These are phyloP conservation scores for Macaria notata DNA, from an alignment of 2,888 invertebrate genomes.

Conservation along the genomic window DNA sequence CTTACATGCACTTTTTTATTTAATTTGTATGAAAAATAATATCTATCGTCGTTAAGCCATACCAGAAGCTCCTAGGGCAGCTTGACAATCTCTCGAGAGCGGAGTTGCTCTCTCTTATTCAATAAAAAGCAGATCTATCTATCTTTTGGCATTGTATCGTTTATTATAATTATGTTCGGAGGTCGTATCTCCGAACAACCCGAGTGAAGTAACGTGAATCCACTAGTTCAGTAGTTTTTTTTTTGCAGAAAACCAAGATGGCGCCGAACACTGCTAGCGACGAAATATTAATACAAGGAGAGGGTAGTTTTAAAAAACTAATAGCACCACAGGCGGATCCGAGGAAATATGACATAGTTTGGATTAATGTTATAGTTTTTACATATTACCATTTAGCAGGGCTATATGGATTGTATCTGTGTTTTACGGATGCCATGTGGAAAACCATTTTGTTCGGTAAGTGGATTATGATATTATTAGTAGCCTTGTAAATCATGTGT, in stretches of 20 bases:
- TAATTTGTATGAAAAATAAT: too few relatives aligned
- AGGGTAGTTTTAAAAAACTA: background rate
- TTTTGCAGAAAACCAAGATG: background rate
- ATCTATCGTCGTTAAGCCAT: too few relatives aligned
- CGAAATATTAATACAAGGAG: background rate
- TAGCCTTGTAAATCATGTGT: too few relatives aligned
- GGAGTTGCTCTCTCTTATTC: too few relatives aligned
- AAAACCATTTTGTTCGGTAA: background rate
- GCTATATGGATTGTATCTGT: constrained; percentile 2
- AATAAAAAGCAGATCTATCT: too few relatives aligned
- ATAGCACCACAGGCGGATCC: background rate
- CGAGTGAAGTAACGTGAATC: too few relatives aligned
- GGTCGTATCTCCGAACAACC: too few relatives aligned
- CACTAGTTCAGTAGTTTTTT: background rate
- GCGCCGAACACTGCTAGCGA: background rate
- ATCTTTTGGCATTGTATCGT: too few relatives aligned
- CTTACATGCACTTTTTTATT: too few relatives aligned
- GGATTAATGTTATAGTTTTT: background rate
- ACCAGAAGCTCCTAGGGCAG: too few relatives aligned
- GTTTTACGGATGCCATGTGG: background rate
- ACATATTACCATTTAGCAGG: background rate
- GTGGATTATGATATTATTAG: background rate
- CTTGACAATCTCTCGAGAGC: too few relatives aligned
- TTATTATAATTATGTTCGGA: too few relatives aligned
- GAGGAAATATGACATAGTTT: background rate